Base-by-base conservation (phyloP, 2,113 vertebrate genomes). In the Anthoscopus minutus region DNA sequence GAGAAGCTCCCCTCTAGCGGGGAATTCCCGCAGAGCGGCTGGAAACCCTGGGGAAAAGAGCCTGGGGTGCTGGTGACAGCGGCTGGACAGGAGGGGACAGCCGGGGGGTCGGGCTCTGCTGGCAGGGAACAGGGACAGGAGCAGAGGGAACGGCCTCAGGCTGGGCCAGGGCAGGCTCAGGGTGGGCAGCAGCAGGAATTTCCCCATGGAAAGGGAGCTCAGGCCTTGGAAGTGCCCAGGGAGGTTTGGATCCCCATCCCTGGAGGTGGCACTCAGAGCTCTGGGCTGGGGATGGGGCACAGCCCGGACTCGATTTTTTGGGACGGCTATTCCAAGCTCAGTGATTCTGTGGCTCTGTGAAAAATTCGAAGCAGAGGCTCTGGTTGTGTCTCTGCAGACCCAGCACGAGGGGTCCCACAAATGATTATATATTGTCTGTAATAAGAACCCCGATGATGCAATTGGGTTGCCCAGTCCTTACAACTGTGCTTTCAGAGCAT, bases 1-100 rank as follows among this genome's bases (percentile, higher is more conserved):
- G 85, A 76, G 42, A 80, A 94, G 81, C 94, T 95, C 47, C 96
- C 96, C 87, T 94, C 96, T 97, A 97, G 94, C 14, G 95, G 96
- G 42, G 6, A 3, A 62, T 47, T 6, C 51, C 33, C 3, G 87
- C 79, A 94, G 19, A 53, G n/a, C 0, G 69, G 6, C 53, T 69
- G 78, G 33, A 61, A 82, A 58, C 2, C 35, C 31, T 15, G 11
- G 10, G 53, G 45, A 6, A n/a, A 25, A 45, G 10, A 19, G 30
- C 28, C 53, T 9, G n/a, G 7, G 6, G 0, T 20, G 58, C 66
- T 50, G 35, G 5, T 3, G 25, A 3, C 10, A 50, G 60, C 20
- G 28, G 50, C 25, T 21, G 56, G 7, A 48, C 56, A 2, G 1
- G 13, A 48, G 30, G 38, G 38, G 20, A 9, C 13, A 61, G 15